These are phyloP conservation scores for Drosophila jambulina DNA, from an alignment of 1,140 invertebrate species.

Conservation along the genomic window DNA sequence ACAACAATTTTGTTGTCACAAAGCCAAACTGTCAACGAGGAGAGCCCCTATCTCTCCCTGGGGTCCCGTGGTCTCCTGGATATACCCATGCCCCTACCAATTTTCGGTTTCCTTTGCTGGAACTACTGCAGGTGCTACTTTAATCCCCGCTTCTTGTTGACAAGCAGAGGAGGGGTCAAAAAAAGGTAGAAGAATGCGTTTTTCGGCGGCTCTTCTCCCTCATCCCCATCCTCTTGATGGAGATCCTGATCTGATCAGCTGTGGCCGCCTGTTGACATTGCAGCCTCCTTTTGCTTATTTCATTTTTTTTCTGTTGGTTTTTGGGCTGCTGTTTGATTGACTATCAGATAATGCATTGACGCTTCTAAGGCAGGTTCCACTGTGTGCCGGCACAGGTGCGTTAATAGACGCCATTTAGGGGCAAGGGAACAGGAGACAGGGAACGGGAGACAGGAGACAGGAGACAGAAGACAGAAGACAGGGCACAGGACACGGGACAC, in stretches of 20 bases:
- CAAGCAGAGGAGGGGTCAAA: constrained; percentile 15
- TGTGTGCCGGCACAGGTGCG: constrained; percentile 50
- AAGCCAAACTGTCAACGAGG: constrained; percentile 73
- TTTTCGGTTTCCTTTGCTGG: constrained; percentile 47
- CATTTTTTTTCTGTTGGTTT: not conserved
- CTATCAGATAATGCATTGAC: constrained; percentile 68
- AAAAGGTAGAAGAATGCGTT: constrained; percentile 14
- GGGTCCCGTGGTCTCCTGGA: not conserved
- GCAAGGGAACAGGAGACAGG: no score
- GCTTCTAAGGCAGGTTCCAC: constrained; percentile 58
- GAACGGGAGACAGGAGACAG: not conserved
- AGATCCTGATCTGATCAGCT: constrained; percentile 30
- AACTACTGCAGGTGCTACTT: constrained; percentile 70
- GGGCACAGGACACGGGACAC: not conserved
- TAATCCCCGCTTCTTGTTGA: constrained; percentile 78
- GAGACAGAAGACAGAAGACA: not conserved
- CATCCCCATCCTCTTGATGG: constrained; percentile 10
- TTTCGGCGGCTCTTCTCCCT: constrained; percentile 3
- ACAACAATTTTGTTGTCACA: constrained; percentile 82
- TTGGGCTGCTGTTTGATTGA: constrained; percentile 62
- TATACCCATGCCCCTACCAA: constrained; percentile 9
- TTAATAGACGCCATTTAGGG: constrained; percentile 56
- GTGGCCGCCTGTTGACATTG: constrained; percentile 12
- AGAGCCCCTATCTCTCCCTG: not conserved
- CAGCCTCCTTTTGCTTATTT: constrained; percentile 9